Evolutionary conservation across 2,113 vertebrate species (phyloP).

Genomic region (Helogale parvula): DNA sequence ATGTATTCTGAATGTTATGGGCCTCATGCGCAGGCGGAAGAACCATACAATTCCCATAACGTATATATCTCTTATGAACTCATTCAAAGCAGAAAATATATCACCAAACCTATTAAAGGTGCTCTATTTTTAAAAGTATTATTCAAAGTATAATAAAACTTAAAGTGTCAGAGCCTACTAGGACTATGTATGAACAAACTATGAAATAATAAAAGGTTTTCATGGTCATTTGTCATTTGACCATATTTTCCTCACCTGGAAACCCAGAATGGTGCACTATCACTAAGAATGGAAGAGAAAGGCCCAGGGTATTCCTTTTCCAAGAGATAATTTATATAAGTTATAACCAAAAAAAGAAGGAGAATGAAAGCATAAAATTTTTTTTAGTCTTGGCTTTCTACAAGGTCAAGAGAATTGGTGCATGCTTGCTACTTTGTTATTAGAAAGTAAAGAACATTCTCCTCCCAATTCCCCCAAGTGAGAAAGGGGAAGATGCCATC

Average conservation of each 20-base stretch:
- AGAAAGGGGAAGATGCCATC: neutral
- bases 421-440: neutral
- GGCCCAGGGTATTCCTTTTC: neutral
- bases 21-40: neutral
- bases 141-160: neutral
- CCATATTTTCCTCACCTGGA: constrained; percentile 5
- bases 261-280: neutral
- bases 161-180: neutral
- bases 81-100: neutral
- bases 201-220: neutral
- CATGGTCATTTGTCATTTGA: constrained; percentile 4
- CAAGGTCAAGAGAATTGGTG: neutral
- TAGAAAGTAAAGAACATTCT: neutral
- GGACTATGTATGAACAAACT: neutral
- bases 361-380: neutral
- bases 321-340: neutral
- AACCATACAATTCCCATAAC: neutral
- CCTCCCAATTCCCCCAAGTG: rapidly evolving
- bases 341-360: neutral
- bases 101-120: neutral
- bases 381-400: neutral
- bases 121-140: neutral
- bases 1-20: neutral
- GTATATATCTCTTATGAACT: neutral
- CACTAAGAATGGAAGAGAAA: neutral